phyloP scores from a whole-genome alignment of 2,888 invertebrate species.

The Clanis bilineata region DNA sequence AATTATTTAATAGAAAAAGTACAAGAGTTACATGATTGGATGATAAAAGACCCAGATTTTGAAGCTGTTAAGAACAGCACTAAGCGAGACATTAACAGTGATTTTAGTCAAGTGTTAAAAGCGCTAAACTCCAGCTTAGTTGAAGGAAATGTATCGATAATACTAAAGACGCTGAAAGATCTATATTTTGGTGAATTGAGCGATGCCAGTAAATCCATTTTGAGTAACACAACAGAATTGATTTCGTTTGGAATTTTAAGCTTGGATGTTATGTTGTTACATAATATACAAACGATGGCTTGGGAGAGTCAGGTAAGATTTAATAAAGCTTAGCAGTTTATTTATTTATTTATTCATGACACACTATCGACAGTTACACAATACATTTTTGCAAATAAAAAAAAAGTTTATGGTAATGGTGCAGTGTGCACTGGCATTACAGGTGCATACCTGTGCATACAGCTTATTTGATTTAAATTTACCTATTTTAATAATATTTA shows the following conservation, averaged over 20 bases:
- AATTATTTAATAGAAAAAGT: constrained; percentile 77
- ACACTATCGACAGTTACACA: no score
- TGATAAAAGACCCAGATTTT: constrained; percentile 65
- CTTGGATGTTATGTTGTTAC: constrained; percentile 80
- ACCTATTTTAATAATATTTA: no score
- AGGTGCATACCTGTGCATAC: no score
- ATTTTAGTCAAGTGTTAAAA: constrained; percentile 65
- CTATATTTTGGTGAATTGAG: constrained; percentile 74
- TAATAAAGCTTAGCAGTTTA: not conserved
- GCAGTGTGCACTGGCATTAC: no score
- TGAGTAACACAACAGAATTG: constrained; percentile 72
- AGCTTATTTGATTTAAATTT: no score
- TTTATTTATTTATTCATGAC: not conserved
- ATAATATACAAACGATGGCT: constrained; percentile 81
- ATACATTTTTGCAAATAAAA: no score
- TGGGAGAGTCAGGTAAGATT: constrained; percentile 76
- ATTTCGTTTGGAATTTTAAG: constrained; percentile 82
- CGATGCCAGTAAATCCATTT: constrained; percentile 51
- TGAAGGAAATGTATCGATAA: constrained; percentile 72
- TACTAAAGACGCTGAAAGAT: constrained; percentile 76
- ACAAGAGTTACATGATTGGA: constrained; percentile 78
- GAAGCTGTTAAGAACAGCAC: constrained; percentile 37
- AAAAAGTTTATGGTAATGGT: no score
- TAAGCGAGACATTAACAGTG: constrained; percentile 37
- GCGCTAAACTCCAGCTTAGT: constrained; percentile 78